phyloP scores from a whole-genome alignment of 2,113 vertebrate genomes.

The Seriola rivoliana region DNA sequence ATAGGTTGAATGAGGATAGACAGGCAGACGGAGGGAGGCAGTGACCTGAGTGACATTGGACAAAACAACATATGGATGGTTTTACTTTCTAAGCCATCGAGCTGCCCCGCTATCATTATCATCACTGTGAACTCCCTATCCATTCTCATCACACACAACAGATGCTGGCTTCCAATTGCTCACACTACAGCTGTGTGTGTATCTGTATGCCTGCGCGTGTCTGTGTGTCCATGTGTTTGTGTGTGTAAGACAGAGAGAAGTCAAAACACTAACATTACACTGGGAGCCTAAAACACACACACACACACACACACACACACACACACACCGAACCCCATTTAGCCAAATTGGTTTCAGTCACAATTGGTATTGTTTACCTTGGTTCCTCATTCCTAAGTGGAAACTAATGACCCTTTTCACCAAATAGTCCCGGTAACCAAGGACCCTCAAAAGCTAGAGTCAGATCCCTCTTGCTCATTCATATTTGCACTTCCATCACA shows the following conservation, averaged over 20 bases:
- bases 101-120: slow-evolving; percentile 79
- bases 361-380: slow-evolving; percentile 35
- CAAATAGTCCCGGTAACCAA: background rate
- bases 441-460: slow-evolving; percentile 13
- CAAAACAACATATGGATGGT: slow-evolving; percentile 76
- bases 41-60: slow-evolving; percentile 81
- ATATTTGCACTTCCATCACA: background rate
- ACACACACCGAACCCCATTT: slow-evolving; percentile 2
- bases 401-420: slow-evolving; percentile 7
- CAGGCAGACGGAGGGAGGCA: slow-evolving; percentile 50
- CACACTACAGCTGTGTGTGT: slow-evolving; percentile 63
- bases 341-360: slow-evolving; percentile 22
- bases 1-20: slow-evolving; percentile 54
- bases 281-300: slow-evolving; percentile 14
- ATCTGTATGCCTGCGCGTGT: slow-evolving; percentile 13
- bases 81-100: slow-evolving; percentile 79
- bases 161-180: slow-evolving; percentile 81
- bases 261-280: slow-evolving; percentile 27
- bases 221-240: slow-evolving; percentile 7
- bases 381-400: slow-evolving; percentile 13
- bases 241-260: slow-evolving; percentile 35
- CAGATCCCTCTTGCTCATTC: background rate
- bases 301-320: background rate
- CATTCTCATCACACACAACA: slow-evolving; percentile 83
- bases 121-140: slow-evolving; percentile 73